These are phyloP conservation scores for Parauchenoglanis ngamensis DNA, from an alignment of 2,797 vertebrate species.

Conservation along the genomic window DNA sequence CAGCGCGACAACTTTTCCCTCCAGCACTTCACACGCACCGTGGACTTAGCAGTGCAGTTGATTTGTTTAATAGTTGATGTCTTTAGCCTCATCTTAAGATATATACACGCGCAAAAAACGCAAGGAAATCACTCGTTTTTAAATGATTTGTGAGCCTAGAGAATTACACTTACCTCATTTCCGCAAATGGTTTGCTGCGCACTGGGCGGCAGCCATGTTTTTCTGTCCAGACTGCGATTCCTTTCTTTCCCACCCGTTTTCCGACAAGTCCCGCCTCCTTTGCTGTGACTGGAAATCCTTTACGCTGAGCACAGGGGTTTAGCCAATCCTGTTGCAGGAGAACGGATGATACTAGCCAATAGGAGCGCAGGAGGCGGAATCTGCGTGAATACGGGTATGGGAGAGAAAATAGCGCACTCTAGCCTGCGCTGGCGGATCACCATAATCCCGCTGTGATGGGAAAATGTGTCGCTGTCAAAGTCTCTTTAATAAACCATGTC, in stretches of 20 bases:
- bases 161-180: slow-evolving; percentile 83
- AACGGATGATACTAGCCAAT: background rate
- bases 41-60: background rate
- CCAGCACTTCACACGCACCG: background rate
- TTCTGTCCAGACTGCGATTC: slow-evolving; percentile 55
- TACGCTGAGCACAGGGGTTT: background rate
- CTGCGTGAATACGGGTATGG: slow-evolving; percentile 13
- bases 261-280: background rate
- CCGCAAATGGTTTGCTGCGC: slow-evolving; percentile 79
- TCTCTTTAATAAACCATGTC: slow-evolving; percentile 1
- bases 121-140: slow-evolving; percentile 49
- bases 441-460: slow-evolving; percentile 68
- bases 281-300: background rate
- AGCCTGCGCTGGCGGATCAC: slow-evolving; percentile 47
- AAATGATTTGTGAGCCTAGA: slow-evolving; percentile 67
- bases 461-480: slow-evolving; percentile 57
- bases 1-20: slow-evolving; percentile 74
- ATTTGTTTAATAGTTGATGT: background rate
- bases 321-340: background rate
- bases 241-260: slow-evolving; percentile 29
- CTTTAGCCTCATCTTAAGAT: background rate
- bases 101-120: background rate
- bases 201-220: slow-evolving; percentile 82
- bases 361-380: background rate
- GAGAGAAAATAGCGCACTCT: background rate